Conservation (phyloP, 1,140 invertebrate species). For the Saccostrea glomerata region DNA sequence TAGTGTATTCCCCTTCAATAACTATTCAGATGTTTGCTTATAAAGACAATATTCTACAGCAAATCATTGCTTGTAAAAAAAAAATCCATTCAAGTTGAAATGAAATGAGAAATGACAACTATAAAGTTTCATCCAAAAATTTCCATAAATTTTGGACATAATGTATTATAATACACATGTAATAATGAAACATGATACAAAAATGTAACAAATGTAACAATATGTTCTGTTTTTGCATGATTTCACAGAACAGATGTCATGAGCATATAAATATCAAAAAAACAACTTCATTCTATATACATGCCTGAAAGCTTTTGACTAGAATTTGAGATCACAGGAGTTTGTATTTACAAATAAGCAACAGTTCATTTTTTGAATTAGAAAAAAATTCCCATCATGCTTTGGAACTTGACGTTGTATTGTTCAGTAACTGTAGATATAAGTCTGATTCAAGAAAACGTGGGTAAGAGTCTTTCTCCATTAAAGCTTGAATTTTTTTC, state of each 20-base stretch:
- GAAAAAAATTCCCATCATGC: background rate
- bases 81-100: background rate
- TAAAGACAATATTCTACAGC: background rate
- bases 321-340: conserved; percentile 23
- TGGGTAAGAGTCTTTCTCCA: conserved; percentile 83
- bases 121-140: background rate
- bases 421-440: conserved; percentile 58
- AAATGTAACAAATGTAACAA: background rate
- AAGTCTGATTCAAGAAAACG: conserved; percentile 81
- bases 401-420: conserved; percentile 28
- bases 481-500: conserved; percentile 81
- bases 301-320: conserved; percentile 30
- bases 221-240: background rate
- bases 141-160: background rate
- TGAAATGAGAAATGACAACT: background rate
- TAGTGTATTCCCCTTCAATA: background rate
- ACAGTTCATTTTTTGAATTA: background rate
- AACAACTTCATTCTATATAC: background rate
- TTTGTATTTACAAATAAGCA: conserved; percentile 1
- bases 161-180: background rate
- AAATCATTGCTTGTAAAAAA: background rate
- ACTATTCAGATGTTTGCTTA: background rate
- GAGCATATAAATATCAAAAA: conserved; percentile 5
- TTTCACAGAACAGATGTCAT: background rate
- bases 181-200: background rate